Evolutionary conservation across 2,113 vertebrate genomes (phyloP).

Genomic region (Brachionichthys hirsutus): DNA sequence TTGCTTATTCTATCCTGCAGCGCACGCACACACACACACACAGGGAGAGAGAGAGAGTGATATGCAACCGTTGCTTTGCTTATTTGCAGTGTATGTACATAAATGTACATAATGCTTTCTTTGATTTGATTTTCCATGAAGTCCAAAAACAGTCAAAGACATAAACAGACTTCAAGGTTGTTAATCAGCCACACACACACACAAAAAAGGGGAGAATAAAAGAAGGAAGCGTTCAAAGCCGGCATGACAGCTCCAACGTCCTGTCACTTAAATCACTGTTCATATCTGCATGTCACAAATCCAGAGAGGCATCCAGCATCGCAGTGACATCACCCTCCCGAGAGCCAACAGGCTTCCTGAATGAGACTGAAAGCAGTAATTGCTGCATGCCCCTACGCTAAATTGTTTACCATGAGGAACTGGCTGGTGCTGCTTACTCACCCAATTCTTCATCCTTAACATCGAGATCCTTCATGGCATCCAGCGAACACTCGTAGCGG

Average conservation of each 20-base stretch:
- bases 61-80: slow-evolving; percentile 13
- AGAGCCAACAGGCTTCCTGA: slow-evolving; percentile 70
- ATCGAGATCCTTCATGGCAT: slow-evolving; percentile 63
- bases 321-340: slow-evolving; percentile 49
- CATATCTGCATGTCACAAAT: slow-evolving; percentile 50
- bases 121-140: slow-evolving; percentile 54
- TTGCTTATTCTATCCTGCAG: slow-evolving; percentile 69
- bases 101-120: slow-evolving; percentile 45
- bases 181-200: slow-evolving; percentile 15
- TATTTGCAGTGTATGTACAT: slow-evolving; percentile 35
- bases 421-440: slow-evolving; percentile 59
- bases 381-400: slow-evolving; percentile 57
- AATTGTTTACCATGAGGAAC: slow-evolving; percentile 74
- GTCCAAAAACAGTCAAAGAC: slow-evolving; percentile 13
- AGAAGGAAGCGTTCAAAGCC: slow-evolving; percentile 44
- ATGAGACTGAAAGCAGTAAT: slow-evolving; percentile 70
- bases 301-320: slow-evolving; percentile 52
- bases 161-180: slow-evolving; percentile 50
- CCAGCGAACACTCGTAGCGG: slow-evolving; percentile 37
- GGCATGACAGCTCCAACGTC: slow-evolving; percentile 61
- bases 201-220: slow-evolving; percentile 1
- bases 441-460: slow-evolving; percentile 61
- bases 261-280: slow-evolving; percentile 68
- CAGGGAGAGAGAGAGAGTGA: background rate
- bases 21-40: background rate